Conservation (phyloP, 2,113 vertebrate genomes). For the Siniperca knerii region DNA sequence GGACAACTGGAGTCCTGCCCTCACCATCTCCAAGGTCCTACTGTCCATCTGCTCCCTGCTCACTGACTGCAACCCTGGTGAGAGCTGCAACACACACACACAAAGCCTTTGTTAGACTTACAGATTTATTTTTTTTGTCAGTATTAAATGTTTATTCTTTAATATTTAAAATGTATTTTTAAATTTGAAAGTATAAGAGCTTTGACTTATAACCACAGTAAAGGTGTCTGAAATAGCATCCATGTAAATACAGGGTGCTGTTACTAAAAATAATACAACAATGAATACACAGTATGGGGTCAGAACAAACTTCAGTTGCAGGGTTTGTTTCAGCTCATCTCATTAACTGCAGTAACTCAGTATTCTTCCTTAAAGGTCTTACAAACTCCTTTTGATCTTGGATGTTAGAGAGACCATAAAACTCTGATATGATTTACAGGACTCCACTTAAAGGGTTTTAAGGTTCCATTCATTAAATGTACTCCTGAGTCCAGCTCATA, state of each 20-base stretch:
- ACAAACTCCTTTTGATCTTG: neutral
- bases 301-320: neutral
- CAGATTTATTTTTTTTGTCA: neutral
- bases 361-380: neutral
- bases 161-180: neutral
- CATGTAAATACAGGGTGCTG: neutral
- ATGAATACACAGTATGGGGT: neutral
- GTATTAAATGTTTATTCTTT: neutral
- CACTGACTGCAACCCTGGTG: conserved; percentile 97
- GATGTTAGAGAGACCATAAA: neutral
- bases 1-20: conserved; percentile 96
- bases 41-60: conserved; percentile 98
- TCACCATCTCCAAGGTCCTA: conserved; percentile 96
- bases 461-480: neutral
- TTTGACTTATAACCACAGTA: neutral
- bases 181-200: neutral
- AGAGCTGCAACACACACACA: conserved; percentile 61
- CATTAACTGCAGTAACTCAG: neutral
- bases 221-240: neutral
- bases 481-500: neutral
- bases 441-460: neutral
- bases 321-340: neutral
- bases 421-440: neutral
- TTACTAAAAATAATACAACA: neutral
- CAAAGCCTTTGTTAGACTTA: too few relatives aligned